Base-by-base conservation (phyloP, 2,797 vertebrate genomes). In the Champsocephalus gunnari region DNA sequence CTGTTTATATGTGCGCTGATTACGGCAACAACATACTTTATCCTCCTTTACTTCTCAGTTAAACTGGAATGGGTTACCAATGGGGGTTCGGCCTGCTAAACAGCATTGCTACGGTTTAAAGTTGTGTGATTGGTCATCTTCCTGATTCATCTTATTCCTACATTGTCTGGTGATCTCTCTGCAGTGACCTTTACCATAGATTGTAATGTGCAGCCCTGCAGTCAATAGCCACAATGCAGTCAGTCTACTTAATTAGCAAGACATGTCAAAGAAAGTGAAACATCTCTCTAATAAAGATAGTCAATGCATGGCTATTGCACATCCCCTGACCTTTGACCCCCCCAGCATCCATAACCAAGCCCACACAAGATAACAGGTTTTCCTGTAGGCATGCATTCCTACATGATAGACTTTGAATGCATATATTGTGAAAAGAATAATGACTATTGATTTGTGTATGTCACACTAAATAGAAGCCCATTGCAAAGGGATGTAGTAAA, bases 171-270 rank as follows among this genome's bases (percentile, higher is more conserved):
- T 1, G 4, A 57, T 57, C 9, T 34, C 41, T 2, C 24, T 5
- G 28, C 49, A 38, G 28, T 69, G 82, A 82, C 83, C 76, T 89
- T 91, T 74, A 54, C 10, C 77, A 50, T 48, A 65, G 69, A 81
- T 82, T 67, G 16, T 65, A 80, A 68, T 56, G 8, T 21, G 58
- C 45, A 34, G 28, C 34, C 47, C 62, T 1, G 0, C 19, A 14
- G 66, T 80, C 80, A 60, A 71, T 82, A 51, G 61, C 84, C 71
- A 66, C 77, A 79, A 61, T 64, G 74, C 28, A 62, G 54, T 19
- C 54, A 0, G 51, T 17, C 62, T 17, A 24, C 48, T 75, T 83
- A 72, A 87, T 77, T 79, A 87, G 77, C 50, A 8, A 57, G 75
- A 56, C 68, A 38, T 21, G 51, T n/a, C 53, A 32, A 41, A 43